Evolutionary conservation across 1,140 invertebrate genomes (phyloP).

Genomic region (Drosophila seguyi): DNA sequence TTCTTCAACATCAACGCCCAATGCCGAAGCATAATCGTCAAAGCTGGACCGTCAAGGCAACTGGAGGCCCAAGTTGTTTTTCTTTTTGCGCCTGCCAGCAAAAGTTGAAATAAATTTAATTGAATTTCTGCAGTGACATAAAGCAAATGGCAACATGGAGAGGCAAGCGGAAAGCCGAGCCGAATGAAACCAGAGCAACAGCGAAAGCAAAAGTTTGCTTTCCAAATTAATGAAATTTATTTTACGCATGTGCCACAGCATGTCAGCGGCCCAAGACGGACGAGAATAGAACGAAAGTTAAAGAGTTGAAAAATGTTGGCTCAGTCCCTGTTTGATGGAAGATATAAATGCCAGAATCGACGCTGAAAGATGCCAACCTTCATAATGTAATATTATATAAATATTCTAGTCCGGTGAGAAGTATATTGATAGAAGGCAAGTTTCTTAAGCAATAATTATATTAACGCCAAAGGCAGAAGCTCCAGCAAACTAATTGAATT

Average conservation of each 20-base stretch:
- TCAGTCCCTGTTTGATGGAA: neutral
- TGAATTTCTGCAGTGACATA: conserved; percentile 74
- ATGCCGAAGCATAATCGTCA: conserved; percentile 66
- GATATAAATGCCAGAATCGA: neutral
- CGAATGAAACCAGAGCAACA: conserved; percentile 27
- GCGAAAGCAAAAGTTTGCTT: conserved; percentile 55
- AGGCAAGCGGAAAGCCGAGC: conserved; percentile 10
- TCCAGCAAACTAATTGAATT: conserved; percentile 41
- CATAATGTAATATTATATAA: neutral
- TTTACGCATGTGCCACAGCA: conserved; percentile 57
- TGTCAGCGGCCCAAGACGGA: conserved; percentile 18
- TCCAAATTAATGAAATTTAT: conserved; percentile 72
- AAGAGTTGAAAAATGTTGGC: conserved; percentile 11
- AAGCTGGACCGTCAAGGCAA: conserved; percentile 55
- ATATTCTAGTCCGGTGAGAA: neutral
- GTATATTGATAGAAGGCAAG: neutral
- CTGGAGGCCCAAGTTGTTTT: conserved; percentile 21
- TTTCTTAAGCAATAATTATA: conserved; percentile 12
- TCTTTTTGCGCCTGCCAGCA: conserved; percentile 45
- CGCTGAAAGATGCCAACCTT: neutral
- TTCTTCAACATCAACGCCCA: conserved; percentile 53
- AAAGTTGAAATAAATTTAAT: conserved; percentile 79
- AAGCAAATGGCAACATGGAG: conserved; percentile 32
- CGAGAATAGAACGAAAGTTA: neutral
- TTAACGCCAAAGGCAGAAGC: conserved; percentile 20